These are phyloP conservation scores for Cataglyphis hispanica DNA, from an alignment of 1,140 invertebrate species.

Conservation along the genomic window DNA sequence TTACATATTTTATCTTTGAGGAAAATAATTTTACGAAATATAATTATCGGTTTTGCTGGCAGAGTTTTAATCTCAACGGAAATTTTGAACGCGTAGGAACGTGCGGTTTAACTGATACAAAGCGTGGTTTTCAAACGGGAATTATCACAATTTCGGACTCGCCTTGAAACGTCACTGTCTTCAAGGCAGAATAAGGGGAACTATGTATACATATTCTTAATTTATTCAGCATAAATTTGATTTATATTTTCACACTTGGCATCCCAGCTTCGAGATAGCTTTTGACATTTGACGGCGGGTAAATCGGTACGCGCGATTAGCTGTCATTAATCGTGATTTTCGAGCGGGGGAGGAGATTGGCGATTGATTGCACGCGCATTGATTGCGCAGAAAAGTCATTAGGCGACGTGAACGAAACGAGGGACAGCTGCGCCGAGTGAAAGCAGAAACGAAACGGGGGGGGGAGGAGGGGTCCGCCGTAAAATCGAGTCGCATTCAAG, in stretches of 20 bases:
- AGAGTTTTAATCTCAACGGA: neutral
- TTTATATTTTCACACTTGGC: slow-evolving; percentile 27
- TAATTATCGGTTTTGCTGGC: neutral
- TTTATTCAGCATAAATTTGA: slow-evolving; percentile 56
- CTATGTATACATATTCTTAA: slow-evolving; percentile 33
- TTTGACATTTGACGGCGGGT: slow-evolving; percentile 1
- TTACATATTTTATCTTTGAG: neutral
- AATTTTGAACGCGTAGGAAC: slow-evolving; percentile 17
- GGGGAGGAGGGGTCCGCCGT: slow-evolving; percentile 25
- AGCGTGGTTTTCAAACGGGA: slow-evolving; percentile 31
- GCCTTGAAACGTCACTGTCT: slow-evolving; percentile 60
- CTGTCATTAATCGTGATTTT: neutral
- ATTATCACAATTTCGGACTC: slow-evolving; percentile 48
- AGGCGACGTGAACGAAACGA: slow-evolving; percentile 10
- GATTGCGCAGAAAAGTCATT: slow-evolving; percentile 26
- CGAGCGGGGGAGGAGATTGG: neutral
- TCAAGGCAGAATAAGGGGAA: slow-evolving; percentile 5
- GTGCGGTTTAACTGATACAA: slow-evolving; percentile 18
- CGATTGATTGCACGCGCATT: neutral
- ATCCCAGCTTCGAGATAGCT: neutral
- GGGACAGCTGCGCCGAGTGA: slow-evolving; percentile 53
- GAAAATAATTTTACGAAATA: neutral
- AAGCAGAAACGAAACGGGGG: slow-evolving; percentile 63
- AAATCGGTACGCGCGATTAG: slow-evolving; percentile 22
- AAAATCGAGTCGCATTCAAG: slow-evolving; percentile 54